Evolutionary conservation across 1,140 invertebrate genomes (phyloP), one percentile per base, ranked within the genome.

Genomic region (Rhagoletis pomonella): DNA sequence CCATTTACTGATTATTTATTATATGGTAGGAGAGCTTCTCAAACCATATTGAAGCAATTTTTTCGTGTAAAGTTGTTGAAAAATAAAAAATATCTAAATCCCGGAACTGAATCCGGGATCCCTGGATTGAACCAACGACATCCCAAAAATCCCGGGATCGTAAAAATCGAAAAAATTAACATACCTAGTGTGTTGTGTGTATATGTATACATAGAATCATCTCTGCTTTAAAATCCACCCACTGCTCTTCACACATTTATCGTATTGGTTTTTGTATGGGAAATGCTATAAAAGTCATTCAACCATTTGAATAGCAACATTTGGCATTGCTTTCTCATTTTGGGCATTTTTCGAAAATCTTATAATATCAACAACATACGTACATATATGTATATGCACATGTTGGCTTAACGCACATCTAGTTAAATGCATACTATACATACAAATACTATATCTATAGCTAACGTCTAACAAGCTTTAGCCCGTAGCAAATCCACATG

Each of bases 281-380:
- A 81, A 81, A 29, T 50, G 17, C 73, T 19, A 50, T 55, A 55
- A 81, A 81, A 81, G 73, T 29, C 44, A 81, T 81, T 81, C 73
- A 10, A 47, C n/a, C 17, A 50, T 81, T 81, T 81, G 73, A 81
- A 81, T n/a, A 55, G 73, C 44, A 81, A 81, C 47, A 81, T 81
- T 81, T 81, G 73, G 47, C 73, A 81, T 81, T 81, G 73, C 73
- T 81, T 81, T 81, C 17, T 9, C 44, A 55, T 81, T 81, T 81
- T 19, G 73, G 73, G 47, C 47, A 81, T 81, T 55, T 58, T 55
- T 81, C 17, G 73, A 81, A 81, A 81, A 55, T 19, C 47, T 47
- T 81, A 12, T 19, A 55, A 14, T 81, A 55, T 29, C 29, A 29
- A 29, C 29, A 29, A 29, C 29, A 29, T 10, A 67, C 10, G 12